Conservation (phyloP, 2,888 invertebrate species). For the Zhuqinia jingwanae region DNA sequence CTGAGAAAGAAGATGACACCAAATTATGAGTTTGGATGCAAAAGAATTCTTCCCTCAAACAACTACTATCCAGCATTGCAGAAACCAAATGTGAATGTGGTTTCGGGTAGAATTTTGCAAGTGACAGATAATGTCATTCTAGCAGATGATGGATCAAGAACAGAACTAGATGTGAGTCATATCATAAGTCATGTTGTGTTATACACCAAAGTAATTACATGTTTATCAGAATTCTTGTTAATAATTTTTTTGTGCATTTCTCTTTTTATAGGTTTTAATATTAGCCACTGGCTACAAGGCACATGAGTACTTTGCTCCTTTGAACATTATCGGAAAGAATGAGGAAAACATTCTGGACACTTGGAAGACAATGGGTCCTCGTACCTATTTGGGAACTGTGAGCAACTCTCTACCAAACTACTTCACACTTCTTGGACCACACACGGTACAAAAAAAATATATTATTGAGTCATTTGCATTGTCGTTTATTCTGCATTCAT, state of each 20-base stretch:
- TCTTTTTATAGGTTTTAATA: constrained; percentile 72
- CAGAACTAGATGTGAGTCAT: constrained; percentile 69
- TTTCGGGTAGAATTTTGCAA: constrained; percentile 48
- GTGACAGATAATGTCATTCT: constrained; percentile 56
- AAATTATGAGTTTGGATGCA: constrained; percentile 73
- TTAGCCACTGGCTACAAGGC: constrained; percentile 75
- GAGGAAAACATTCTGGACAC: constrained; percentile 54
- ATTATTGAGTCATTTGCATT: too few species aligned
- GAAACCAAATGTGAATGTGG: constrained; percentile 58
- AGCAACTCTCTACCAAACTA: constrained; percentile 68
- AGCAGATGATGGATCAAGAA: constrained; percentile 64
- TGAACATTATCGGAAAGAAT: constrained; percentile 70
- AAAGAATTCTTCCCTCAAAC: constrained; percentile 60
- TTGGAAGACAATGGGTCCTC: constrained; percentile 68
- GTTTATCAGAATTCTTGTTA: too few species aligned
- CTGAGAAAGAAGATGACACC: constrained; percentile 63
- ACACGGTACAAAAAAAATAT: constrained; percentile 35
- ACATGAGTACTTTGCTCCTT: constrained; percentile 75
- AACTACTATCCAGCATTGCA: constrained; percentile 67
- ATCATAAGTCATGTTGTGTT: too few species aligned
- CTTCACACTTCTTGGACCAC: constrained; percentile 73
- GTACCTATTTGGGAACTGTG: constrained; percentile 70
- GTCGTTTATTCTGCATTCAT: too few species aligned
- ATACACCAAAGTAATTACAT: too few species aligned
- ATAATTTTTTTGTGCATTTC: too few species aligned